Evolutionary conservation across 2,888 invertebrate genomes (phyloP).

Genomic region (Deilephila elpenor): DNA sequence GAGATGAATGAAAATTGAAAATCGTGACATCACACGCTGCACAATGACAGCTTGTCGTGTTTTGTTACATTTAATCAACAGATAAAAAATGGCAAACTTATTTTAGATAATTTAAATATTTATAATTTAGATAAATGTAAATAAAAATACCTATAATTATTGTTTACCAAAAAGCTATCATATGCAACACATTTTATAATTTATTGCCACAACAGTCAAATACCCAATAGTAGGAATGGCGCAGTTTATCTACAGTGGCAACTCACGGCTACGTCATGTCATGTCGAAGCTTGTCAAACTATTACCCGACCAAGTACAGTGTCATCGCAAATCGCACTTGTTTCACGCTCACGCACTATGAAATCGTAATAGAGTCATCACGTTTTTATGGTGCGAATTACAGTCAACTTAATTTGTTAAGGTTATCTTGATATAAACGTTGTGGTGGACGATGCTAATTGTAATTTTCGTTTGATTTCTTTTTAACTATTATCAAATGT

Average conservation of each 20-base stretch:
- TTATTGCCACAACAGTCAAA: too few relatives aligned
- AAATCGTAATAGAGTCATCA: neutral
- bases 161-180: too few relatives aligned
- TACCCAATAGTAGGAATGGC: too few relatives aligned
- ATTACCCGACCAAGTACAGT: neutral
- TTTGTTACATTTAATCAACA: too few relatives aligned
- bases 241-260: neutral
- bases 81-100: too few relatives aligned
- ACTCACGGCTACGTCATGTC: neutral
- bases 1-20: too few relatives aligned
- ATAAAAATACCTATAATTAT: too few relatives aligned
- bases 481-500: constrained; percentile 3
- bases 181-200: too few relatives aligned
- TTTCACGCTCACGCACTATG: neutral
- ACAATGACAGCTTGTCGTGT: too few relatives aligned
- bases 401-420: neutral
- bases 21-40: too few relatives aligned
- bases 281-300: constrained; percentile 6
- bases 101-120: too few relatives aligned
- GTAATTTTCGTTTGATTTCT: neutral
- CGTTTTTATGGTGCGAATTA: neutral
- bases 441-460: constrained; percentile 12
- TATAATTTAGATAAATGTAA: too few relatives aligned
- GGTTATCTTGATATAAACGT: neutral
- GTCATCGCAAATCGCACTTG: neutral